Conservation (phyloP, 2,797 vertebrate genomes). For the Sardinella longiceps region DNA sequence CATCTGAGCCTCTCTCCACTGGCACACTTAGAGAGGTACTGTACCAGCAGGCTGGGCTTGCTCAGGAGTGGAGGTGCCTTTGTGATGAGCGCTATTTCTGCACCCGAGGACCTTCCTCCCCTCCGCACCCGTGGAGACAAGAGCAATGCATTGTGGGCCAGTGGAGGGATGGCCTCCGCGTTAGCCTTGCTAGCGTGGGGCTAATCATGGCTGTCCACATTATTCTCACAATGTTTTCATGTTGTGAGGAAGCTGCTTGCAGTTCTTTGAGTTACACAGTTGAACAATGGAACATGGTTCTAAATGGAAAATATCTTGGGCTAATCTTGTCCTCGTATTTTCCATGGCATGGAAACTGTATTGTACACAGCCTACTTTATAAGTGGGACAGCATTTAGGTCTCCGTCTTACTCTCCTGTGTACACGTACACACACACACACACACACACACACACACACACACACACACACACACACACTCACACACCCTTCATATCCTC, state of each 20-base stretch:
- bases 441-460: background rate
- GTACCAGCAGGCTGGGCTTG: conserved; percentile 52
- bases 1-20: background rate
- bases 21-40: conserved; percentile 19
- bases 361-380: conserved; percentile 7
- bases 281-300: background rate
- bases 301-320: background rate
- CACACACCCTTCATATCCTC: background rate
- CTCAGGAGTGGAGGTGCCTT: conserved; percentile 58
- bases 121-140: background rate
- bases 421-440: background rate
- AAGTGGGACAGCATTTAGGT: conserved; percentile 9
- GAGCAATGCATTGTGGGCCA: conserved; percentile 13
- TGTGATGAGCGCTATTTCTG: conserved; percentile 4
- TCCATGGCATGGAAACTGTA: background rate
- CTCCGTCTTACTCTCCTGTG: conserved; percentile 9
- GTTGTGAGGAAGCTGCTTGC: background rate
- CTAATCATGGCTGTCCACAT: background rate
- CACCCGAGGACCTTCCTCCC: background rate
- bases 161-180: background rate
- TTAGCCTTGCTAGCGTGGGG: background rate
- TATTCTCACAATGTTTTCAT: background rate
- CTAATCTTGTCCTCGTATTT: background rate
- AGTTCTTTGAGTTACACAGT: background rate
- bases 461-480: background rate